Base-by-base conservation (phyloP, 1,140 invertebrate species). In the Euura lappo region DNA sequence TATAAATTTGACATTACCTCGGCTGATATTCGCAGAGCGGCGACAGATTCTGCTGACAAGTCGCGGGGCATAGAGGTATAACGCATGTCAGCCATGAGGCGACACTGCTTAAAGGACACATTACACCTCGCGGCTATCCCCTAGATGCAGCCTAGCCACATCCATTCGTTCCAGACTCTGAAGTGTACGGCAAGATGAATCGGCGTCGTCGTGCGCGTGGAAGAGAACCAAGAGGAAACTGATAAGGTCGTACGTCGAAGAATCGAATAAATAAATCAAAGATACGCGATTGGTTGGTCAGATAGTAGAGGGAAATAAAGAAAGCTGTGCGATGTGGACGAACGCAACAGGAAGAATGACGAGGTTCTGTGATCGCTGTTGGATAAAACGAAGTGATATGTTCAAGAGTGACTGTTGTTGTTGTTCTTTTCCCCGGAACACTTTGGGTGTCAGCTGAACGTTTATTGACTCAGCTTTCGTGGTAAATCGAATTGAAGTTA, bases 31-130 rank as follows among this genome's bases (percentile, higher is more conserved):
- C 81, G 80, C 45, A 88, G 80, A 72, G 87, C 78, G 74, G 88
- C 83, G 71, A 90, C 81, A 76, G 86, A 88, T 72, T 89, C 86
- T 73, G 83, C 85, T 45, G 88, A 89, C 71, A 90, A 80, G 80
- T 90, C 88, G 68, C 85, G 83, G 68, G 88, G 86, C 81, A 90
- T 89, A 79, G 89, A 87, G 75, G 86, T 87, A 79, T 90, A 89
- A 80, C 88, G 88, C 89, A 90, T 88, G 74, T 85, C 79, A 83
- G 82, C 83, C 81, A 84, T 84, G 79, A 79, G 78, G 75, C 75
- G 43, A 74, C 68, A 73, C 68, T 74, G 72, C 74, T 80, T 79
- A 78, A 71, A 72, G 79, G 77, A 78, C 72, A 74, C 83, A 84
- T 84, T 68, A 79, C 83, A 84, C 82, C 78, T 44, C 44, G 11